Base-by-base conservation (phyloP, 2,888 invertebrate genomes). In the Amiota mariae region DNA sequence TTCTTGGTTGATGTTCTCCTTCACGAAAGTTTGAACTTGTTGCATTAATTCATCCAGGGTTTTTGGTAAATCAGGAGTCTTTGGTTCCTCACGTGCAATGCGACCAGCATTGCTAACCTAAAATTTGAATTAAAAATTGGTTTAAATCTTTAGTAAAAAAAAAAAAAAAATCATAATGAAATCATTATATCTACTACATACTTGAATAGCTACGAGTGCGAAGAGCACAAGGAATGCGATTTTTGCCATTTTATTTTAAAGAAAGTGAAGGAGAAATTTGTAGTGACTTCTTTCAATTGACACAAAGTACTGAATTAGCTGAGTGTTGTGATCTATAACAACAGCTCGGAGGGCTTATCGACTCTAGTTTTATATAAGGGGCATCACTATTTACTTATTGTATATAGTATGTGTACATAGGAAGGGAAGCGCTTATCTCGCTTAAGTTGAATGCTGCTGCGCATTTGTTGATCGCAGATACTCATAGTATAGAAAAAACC, bases 311-410 rank as follows among this genome's bases (percentile, higher is more conserved):
- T 72, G 18, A 72, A 64, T 46, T 68, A 18, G 47, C 15, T 13
- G 4, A 20, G 36, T 46, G 36, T 2, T 15, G 13, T 15, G 24
- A 46, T 20, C 61, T 51, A 48, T 36, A 71, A 71, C 10, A 49
- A 63, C 47, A 64, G 36, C 72, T 72, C 70, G 70, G 13, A 59
- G 59, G 15, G 49, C 71, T 71, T 71, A 71, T 71, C 61, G 20
- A 20, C 15, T 20, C 8, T 49, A 11, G n/a, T 36, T 47, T 15
- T 59, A 13, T 61, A 20, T 20, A n/a, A 47, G 59, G 10, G 59
- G 49, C 51, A 67, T 20, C 1, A 24, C 20, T 3, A 20, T 59
- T 12, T 68, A 51, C 0, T 51, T 18, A n/a, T 3, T 36, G 12
- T 63, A 15, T 59, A 36, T 36, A 6, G 46, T n/a, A n/a, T n/a